phyloP scores from a whole-genome alignment of 2,888 invertebrate genomes.

The Philaethria dido region DNA sequence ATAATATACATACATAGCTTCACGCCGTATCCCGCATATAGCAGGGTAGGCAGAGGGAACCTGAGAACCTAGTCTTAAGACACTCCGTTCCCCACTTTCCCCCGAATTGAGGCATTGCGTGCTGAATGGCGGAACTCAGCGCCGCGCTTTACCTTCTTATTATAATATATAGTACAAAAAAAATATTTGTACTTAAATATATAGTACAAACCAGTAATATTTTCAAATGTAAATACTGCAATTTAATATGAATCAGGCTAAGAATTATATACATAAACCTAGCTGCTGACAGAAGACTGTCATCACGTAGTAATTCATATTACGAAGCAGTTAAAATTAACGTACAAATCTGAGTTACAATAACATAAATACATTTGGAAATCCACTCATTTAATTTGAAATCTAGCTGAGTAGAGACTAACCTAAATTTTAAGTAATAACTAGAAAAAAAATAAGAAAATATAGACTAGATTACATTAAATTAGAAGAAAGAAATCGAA shows the following conservation, averaged over 20 bases:
- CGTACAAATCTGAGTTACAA: constrained; percentile 16
- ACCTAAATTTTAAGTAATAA: constrained; percentile 27
- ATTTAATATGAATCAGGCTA: constrained; percentile 7
- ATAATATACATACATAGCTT: too few relatives aligned
- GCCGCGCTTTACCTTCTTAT: too few relatives aligned
- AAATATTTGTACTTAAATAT: too few relatives aligned
- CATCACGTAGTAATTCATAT: constrained; percentile 29
- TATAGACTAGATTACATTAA: constrained; percentile 1
- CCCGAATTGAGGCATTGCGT: too few relatives aligned
- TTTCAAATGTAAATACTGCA: neutral
- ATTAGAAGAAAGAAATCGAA: too few relatives aligned
- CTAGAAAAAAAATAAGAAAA: too few relatives aligned
- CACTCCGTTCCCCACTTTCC: too few relatives aligned
- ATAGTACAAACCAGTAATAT: too few relatives aligned
- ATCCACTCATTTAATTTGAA: constrained; percentile 24
- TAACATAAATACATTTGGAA: constrained; percentile 32
- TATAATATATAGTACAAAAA: neutral
- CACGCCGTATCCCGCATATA: too few relatives aligned
- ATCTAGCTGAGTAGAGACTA: constrained; percentile 16
- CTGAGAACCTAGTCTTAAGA: too few relatives aligned
- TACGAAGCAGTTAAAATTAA: constrained; percentile 29
- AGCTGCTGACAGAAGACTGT: constrained; percentile 28
- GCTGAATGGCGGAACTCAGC: too few relatives aligned
- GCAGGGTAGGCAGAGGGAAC: too few relatives aligned
- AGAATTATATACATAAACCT: constrained; percentile 21